These are phyloP conservation scores for Leptarthrus brevirostris DNA, from an alignment of 2,888 invertebrate species.

Conservation along the genomic window DNA sequence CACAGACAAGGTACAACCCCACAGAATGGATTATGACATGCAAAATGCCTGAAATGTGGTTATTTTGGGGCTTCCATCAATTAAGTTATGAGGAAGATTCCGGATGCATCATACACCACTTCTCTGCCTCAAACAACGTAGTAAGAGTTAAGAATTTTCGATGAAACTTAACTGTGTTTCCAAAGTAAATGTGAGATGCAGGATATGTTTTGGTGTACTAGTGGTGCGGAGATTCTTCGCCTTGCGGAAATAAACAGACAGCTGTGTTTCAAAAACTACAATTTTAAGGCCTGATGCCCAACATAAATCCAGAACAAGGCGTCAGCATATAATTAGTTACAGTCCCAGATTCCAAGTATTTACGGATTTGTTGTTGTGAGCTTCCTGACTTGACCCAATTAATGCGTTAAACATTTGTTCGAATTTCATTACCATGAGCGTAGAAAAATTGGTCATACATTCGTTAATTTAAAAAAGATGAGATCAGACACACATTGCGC, in stretches of 20 bases:
- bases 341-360: too few species aligned
- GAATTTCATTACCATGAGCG: background rate
- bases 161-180: constrained; percentile 22
- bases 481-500: too few species aligned
- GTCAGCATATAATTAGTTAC: too few species aligned
- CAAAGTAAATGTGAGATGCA: constrained; percentile 3
- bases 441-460: background rate
- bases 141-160: constrained; percentile 23
- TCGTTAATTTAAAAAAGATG: background rate
- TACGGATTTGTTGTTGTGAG: too few species aligned
- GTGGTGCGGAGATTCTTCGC: too few species aligned
- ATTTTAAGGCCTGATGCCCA: too few species aligned
- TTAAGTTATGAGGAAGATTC: constrained; percentile 31
- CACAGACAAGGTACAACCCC: constrained; percentile 31
- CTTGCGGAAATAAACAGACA: too few species aligned
- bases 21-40: constrained; percentile 52
- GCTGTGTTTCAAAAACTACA: too few species aligned
- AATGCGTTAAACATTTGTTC: too few species aligned
- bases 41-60: constrained; percentile 52
- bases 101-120: constrained; percentile 16
- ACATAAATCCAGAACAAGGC: too few species aligned
- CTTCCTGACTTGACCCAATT: too few species aligned
- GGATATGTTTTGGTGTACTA: background rate
- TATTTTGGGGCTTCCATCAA: constrained; percentile 52
- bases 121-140: constrained; percentile 17